A percentile compares a stretch with the other conserved stretches of the same genome.
Conservation (phyloP, 2,797 vertebrate genomes). For the Urosaurus nigricauda region DNA sequence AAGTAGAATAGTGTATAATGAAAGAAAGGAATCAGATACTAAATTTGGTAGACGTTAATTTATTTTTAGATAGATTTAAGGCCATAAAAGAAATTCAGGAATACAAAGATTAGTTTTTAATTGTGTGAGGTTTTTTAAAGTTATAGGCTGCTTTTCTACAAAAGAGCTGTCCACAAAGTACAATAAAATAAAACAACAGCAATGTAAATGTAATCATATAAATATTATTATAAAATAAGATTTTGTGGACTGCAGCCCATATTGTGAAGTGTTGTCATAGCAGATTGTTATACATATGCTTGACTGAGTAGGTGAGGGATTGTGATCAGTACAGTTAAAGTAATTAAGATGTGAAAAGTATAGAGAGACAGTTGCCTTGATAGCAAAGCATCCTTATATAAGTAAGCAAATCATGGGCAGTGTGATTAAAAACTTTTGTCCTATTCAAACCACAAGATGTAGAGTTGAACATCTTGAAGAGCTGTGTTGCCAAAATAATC, state of each 20-base stretch:
- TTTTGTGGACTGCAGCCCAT: not conserved
- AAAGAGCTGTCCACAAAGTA: not conserved
- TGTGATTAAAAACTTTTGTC: not conserved
- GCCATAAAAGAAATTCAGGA: not conserved
- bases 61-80: slow-evolving; percentile 6
- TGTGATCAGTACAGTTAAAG: not conserved
- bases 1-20: too few relatives aligned
- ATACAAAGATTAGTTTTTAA: not conserved
- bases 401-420: not conserved
- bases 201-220: not conserved
- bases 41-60: not conserved
- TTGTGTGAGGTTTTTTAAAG: not conserved
- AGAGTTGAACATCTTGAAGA: not conserved
- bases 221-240: not conserved
- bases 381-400: not conserved
- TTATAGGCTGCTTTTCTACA: not conserved
- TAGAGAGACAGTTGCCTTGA: not conserved
- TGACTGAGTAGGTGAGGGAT: not conserved
- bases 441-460: not conserved
- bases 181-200: not conserved
- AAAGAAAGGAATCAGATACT: not conserved
- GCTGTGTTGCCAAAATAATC: not conserved
- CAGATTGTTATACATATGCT: not conserved
- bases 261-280: not conserved
- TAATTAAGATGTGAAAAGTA: not conserved